Base-by-base conservation (phyloP, 2,113 vertebrate species). In the Uropsilus gracilis region DNA sequence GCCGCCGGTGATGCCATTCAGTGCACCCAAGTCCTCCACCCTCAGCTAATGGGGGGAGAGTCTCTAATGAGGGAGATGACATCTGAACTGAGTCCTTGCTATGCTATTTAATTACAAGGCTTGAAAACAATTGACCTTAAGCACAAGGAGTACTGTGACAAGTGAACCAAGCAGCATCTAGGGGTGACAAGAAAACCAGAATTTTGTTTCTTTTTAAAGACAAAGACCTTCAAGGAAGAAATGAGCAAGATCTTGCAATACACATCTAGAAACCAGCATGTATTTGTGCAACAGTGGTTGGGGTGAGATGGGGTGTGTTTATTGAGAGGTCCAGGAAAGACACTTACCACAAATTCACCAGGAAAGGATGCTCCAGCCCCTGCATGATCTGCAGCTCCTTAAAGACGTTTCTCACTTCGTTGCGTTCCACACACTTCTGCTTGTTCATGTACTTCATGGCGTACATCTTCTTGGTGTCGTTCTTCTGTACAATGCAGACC, bases 361-460 rank as follows among this genome's bases (percentile, higher is more conserved):
- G 97, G 96, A 99, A 99, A 6, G 99, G 99, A 34, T 99, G 99
- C 50, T 99, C 99, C 37, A 99, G 98, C 39, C 99, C 99, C 97
- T 99, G 99, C 99, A 99, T 99, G 95, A 99, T 99, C 98, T 99
- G 99, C 85, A 99, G 98, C 95, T 99, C 99, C 95, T 99, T 99
- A 97, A 99, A 99, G 92, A 99, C 99, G 0, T 99, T 99, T 61
- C 99, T 98, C 89, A 99, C 99, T 98, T 99, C 99, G 0, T 99
- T 99, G 4, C 99, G 98, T 89, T 99, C 99, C 93, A 99, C 98
- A 0, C 99, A 99, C 91, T 99, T 99, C 0, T 99, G 98, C 97
- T 99, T 99, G 97, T 99, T 99, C 99, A 99, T 99, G 96, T 99
- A 99, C 97, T 99, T 99, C 99, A 99, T 99, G 34, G 99, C 99